phyloP scores from a whole-genome alignment of 2,797 vertebrate species.

The Cynopterus sphinx region DNA sequence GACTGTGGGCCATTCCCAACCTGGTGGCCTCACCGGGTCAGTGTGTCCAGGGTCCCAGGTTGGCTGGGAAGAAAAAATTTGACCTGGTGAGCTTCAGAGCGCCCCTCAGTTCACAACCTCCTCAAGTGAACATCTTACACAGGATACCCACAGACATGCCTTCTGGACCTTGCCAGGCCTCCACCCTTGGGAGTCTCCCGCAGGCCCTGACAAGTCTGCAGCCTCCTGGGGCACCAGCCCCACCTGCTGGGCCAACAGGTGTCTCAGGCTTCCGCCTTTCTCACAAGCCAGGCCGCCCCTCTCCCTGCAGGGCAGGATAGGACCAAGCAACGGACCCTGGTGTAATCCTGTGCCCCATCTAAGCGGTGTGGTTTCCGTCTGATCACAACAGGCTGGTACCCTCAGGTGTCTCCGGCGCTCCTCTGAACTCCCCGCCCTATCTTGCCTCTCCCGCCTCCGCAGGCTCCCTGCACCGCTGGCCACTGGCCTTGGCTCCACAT shows the following conservation, averaged over 20 bases:
- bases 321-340: neutral
- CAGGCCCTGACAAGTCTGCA: neutral
- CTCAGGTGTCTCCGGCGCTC: neutral
- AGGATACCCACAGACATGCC: neutral
- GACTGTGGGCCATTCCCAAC: neutral
- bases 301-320: neutral
- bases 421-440: neutral
- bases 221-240: fast-evolving
- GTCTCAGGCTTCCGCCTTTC: neutral
- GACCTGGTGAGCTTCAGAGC: neutral
- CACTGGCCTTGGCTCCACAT: neutral
- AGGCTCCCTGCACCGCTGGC: neutral
- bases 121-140: neutral
- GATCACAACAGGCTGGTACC: neutral
- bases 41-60: neutral
- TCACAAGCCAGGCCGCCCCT: neutral
- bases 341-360: fast-evolving
- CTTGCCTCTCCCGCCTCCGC: neutral
- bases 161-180: neutral
- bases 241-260: neutral
- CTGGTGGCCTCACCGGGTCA: neutral
- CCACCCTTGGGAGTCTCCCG: neutral
- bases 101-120: neutral
- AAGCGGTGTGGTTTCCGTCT: neutral
- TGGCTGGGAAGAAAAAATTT: neutral